Evolutionary conservation across 2,888 invertebrate species (phyloP).

Genomic region (Tenthredo livida): DNA sequence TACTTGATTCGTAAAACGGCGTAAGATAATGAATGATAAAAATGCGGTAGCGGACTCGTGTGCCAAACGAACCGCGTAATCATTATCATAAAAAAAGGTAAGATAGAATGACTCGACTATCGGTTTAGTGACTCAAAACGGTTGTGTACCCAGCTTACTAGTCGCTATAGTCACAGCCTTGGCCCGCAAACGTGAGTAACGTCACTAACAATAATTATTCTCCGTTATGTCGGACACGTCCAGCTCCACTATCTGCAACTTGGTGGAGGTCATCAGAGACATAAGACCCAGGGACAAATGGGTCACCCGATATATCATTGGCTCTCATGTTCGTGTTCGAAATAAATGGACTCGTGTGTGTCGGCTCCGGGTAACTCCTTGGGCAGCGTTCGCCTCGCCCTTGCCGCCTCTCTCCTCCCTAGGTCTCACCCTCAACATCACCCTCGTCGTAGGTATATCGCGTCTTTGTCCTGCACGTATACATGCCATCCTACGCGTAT

Average conservation of each 20-base stretch:
- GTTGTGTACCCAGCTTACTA: not conserved
- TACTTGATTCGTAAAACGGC: not conserved
- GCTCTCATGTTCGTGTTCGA: slow-evolving; percentile 63
- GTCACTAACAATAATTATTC: slow-evolving; percentile 23
- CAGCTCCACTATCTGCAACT: slow-evolving; percentile 21
- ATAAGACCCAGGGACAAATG: slow-evolving; percentile 38
- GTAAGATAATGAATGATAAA: not conserved
- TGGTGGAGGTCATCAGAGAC: slow-evolving; percentile 36
- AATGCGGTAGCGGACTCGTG: not conserved
- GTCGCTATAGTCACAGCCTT: slow-evolving; percentile 9
- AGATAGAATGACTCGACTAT: not conserved
- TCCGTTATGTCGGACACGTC: slow-evolving; percentile 17
- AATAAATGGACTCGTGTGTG: slow-evolving; percentile 68
- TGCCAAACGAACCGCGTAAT: not conserved
- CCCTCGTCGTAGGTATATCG: slow-evolving; percentile 31
- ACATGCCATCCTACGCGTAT: slow-evolving; percentile 28
- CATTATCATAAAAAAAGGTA: not conserved
- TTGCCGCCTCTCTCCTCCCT: not conserved
- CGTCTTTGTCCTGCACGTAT: slow-evolving; percentile 36
- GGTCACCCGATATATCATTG: slow-evolving; percentile 53
- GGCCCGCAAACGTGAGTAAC: slow-evolving; percentile 29
- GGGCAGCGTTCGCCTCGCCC: slow-evolving; percentile 61
- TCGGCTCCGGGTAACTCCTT: slow-evolving; percentile 68
- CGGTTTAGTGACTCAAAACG: not conserved
- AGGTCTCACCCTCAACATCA: slow-evolving; percentile 43